A percentile compares a stretch with the other conserved stretches of the same genome.
Evolutionary conservation across 1,140 invertebrate genomes (phyloP).

Genomic region (Apis dorsata): DNA sequence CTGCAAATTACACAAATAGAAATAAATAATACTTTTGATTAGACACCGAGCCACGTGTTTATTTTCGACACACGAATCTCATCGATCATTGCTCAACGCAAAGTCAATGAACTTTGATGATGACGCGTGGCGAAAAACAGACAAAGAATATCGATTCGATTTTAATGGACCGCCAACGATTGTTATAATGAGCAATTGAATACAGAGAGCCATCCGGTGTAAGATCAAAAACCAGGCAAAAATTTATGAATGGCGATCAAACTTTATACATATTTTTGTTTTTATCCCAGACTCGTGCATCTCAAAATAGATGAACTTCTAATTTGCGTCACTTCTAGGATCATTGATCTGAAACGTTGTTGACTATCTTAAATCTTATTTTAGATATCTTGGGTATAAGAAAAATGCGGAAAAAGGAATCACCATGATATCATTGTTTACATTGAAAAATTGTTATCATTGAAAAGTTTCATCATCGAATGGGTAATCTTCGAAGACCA

Average conservation of each 20-base stretch:
- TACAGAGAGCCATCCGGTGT: neutral
- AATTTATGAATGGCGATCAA: neutral
- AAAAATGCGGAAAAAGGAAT: neutral
- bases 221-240: neutral
- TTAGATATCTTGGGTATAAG: neutral
- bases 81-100: neutral
- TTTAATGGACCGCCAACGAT: neutral
- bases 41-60: neutral
- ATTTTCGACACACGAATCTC: neutral
- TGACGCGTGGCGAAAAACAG: constrained; percentile 7
- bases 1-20: too few species aligned
- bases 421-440: neutral
- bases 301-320: constrained; percentile 25
- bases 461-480: neutral
- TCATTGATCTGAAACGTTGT: neutral
- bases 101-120: constrained; percentile 27
- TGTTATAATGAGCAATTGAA: neutral
- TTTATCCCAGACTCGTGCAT: neutral
- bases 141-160: constrained; percentile 24
- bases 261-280: neutral
- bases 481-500: neutral
- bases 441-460: too few species aligned
- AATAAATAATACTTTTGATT: neutral
- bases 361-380: constrained; percentile 3
- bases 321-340: neutral